A percentile compares a stretch with the other conserved stretches of the same genome.
phyloP scores from a whole-genome alignment of 2,888 invertebrate genomes.

The Gymnoscelis rufifasciata region DNA sequence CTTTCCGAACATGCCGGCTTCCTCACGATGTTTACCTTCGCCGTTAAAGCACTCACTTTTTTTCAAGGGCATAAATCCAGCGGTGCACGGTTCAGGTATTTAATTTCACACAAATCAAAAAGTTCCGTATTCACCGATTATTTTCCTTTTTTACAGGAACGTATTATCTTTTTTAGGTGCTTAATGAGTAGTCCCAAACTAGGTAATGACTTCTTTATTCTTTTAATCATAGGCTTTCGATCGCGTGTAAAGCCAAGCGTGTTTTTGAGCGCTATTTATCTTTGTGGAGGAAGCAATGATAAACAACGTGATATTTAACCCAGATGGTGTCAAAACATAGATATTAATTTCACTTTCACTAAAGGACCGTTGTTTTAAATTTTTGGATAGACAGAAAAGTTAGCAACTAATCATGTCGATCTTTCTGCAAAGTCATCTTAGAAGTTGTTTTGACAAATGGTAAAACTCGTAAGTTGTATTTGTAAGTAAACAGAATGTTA shows the following conservation, averaged over 20 bases:
- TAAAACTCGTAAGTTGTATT: too few species aligned
- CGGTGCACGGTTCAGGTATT: too few species aligned
- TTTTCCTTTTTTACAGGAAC: too few species aligned
- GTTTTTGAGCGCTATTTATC: conserved; percentile 19
- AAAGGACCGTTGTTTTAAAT: conserved; percentile 30
- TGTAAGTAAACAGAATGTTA: too few species aligned
- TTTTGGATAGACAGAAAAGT: conserved; percentile 20
- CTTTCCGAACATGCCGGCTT: too few species aligned
- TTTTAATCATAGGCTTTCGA: conserved; percentile 4
- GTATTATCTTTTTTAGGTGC: too few species aligned
- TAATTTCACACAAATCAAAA: too few species aligned
- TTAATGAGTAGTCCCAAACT: not conserved
- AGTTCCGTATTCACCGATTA: too few species aligned
- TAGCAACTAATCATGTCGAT: too few species aligned
- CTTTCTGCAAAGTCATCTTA: not conserved
- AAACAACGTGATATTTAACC: conserved; percentile 26
- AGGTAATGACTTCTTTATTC: not conserved
- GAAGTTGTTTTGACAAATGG: not conserved
- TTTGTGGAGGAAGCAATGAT: conserved; percentile 24
- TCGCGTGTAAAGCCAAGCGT: conserved; percentile 9
- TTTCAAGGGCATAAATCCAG: too few species aligned
- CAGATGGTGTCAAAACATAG: conserved; percentile 28
- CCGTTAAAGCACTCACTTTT: too few species aligned
- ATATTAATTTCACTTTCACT: conserved; percentile 28
- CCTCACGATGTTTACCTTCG: too few species aligned